These are phyloP conservation scores for Pterophyllum scalare DNA, from an alignment of 2,113 vertebrate species.

Conservation along the genomic window DNA sequence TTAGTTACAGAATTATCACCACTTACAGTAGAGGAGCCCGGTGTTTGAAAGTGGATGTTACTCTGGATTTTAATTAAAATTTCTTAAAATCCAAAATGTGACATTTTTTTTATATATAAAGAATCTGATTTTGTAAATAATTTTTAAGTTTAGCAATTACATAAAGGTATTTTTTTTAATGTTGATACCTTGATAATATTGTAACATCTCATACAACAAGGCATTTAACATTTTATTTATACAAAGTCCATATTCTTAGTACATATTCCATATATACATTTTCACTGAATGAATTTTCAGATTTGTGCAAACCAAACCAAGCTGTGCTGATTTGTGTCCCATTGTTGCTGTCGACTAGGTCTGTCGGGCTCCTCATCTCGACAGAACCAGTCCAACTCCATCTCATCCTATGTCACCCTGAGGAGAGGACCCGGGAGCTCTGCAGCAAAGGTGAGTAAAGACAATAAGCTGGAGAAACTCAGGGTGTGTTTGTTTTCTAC, in stretches of 20 bases:
- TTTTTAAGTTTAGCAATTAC: not conserved
- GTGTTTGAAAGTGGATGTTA: not conserved
- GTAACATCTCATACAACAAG: not conserved
- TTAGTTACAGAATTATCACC: not conserved
- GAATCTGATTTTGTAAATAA: not conserved
- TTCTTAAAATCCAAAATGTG: not conserved
- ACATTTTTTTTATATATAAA: not conserved
- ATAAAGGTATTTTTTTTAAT: not conserved
- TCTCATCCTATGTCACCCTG: constrained; percentile 89
- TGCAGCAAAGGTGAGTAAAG: constrained; percentile 81
- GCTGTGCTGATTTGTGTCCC: not conserved
- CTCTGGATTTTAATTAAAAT: not conserved
- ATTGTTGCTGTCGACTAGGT: constrained; percentile 62
- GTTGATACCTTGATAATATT: not conserved
- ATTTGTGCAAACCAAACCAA: not conserved
- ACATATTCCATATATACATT: not conserved
- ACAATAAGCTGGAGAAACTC: not conserved
- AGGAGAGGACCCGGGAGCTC: constrained; percentile 80
- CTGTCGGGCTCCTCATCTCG: constrained; percentile 84
- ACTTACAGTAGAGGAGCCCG: not conserved
- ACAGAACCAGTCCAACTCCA: constrained; percentile 85
- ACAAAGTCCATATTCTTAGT: not conserved
- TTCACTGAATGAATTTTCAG: not conserved
- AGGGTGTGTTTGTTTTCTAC: not conserved
- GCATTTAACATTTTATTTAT: not conserved